Evolutionary conservation across 1,140 invertebrate genomes (phyloP).

Genomic region (Mya arenaria): DNA sequence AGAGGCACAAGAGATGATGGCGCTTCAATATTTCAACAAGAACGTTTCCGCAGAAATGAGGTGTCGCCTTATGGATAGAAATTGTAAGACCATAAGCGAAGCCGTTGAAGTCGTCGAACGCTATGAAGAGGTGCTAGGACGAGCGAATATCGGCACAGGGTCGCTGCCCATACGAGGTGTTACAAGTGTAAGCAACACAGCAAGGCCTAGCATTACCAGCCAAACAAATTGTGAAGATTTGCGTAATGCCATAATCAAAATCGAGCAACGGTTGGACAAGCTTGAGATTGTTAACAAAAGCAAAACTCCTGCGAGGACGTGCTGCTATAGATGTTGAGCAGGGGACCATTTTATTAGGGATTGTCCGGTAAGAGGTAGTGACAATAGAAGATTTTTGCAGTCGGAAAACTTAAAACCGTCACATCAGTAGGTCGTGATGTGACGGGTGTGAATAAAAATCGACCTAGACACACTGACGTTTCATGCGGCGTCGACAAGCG

Average conservation of each 20-base stretch:
- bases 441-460: neutral
- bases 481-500: neutral
- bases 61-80: slow-evolving; percentile 23
- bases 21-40: slow-evolving; percentile 6
- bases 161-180: slow-evolving; percentile 80
- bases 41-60: slow-evolving; percentile 11
- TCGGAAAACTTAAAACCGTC: slow-evolving; percentile 15
- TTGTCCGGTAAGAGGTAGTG: neutral
- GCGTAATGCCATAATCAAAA: neutral
- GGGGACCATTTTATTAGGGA: neutral
- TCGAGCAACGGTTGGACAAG: neutral
- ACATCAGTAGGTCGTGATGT: neutral
- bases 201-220: neutral
- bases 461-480: neutral
- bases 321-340: neutral
- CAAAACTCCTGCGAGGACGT: neutral
- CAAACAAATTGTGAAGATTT: neutral
- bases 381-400: neutral
- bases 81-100: slow-evolving; percentile 16
- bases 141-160: neutral
- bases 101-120: slow-evolving; percentile 31
- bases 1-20: slow-evolving; percentile 27
- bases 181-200: neutral
- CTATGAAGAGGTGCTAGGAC: slow-evolving; percentile 37
- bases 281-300: neutral